These are phyloP conservation scores for Lordiphosa collinella DNA, from an alignment of 1,140 invertebrate species.

Conservation along the genomic window DNA sequence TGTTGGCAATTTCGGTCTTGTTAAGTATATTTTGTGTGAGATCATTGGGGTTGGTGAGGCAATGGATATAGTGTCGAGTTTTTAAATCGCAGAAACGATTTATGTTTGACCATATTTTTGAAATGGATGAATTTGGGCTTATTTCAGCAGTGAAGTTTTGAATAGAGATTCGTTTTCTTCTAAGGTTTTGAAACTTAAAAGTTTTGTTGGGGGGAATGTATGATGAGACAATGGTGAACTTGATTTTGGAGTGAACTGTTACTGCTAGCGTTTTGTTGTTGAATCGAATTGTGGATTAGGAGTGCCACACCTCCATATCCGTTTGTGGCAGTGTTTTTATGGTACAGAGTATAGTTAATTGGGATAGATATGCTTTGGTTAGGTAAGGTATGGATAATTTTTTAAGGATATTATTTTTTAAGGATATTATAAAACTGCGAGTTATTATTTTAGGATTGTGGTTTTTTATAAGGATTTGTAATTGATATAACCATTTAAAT, in stretches of 20 bases:
- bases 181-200: slow-evolving; percentile 10
- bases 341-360: slow-evolving; percentile 21
- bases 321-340: slow-evolving; percentile 9
- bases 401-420: neutral
- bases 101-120: no score
- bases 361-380: slow-evolving; percentile 16
- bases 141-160: neutral
- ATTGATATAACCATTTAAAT: slow-evolving; percentile 25
- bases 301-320: slow-evolving; percentile 11
- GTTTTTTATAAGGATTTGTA: neutral
- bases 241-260: slow-evolving; percentile 23
- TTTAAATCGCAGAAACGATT: no score
- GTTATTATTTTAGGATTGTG: no score
- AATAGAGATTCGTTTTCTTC: slow-evolving; percentile 2
- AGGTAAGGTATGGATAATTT: no score
- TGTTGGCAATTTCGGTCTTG: no score
- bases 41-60: no score
- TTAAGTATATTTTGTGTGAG: no score
- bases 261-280: slow-evolving; percentile 18
- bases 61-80: no score
- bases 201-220: slow-evolving; percentile 17
- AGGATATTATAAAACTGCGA: no score
- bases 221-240: slow-evolving; percentile 10
- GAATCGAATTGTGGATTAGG: slow-evolving; percentile 18
- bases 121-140: no score